Evolutionary conservation across 2,888 invertebrate genomes (phyloP).

Genomic region (Lamellibrachia satsuma): DNA sequence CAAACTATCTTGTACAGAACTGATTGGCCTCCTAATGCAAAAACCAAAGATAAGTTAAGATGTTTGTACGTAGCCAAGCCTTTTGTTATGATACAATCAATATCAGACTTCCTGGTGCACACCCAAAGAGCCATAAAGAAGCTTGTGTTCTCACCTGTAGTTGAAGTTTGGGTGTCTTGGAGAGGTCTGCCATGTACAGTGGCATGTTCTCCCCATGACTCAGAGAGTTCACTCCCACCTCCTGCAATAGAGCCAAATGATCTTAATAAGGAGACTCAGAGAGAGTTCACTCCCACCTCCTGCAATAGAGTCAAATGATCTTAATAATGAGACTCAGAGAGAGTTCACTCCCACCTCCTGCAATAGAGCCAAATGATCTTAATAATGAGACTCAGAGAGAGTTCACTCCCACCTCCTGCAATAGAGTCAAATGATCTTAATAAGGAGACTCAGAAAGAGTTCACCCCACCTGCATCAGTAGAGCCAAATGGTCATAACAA

Average conservation of each 20-base stretch:
- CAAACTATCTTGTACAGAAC: too few relatives aligned
- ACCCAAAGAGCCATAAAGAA: background rate
- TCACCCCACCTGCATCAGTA: background rate
- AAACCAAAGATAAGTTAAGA: too few relatives aligned
- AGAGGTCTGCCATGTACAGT: slow-evolving; percentile 75
- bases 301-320: background rate
- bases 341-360: background rate
- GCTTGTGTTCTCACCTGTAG: slow-evolving; percentile 53
- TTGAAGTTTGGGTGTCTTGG: slow-evolving; percentile 67
- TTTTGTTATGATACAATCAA: too few relatives aligned
- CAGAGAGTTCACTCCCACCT: slow-evolving; percentile 45
- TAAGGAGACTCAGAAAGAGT: background rate
- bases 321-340: background rate
- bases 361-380: background rate
- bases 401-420: background rate
- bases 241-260: slow-evolving; percentile 27
- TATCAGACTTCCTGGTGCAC: too few relatives aligned
- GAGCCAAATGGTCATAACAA: background rate
- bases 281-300: too few relatives aligned
- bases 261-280: background rate
- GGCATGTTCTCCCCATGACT: slow-evolving; percentile 74
- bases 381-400: background rate
- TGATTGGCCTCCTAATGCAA: too few relatives aligned
- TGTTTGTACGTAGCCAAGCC: too few relatives aligned
- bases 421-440: background rate